Evolutionary conservation across 2,888 invertebrate species (phyloP).

Genomic region (Nysson spinosus): DNA sequence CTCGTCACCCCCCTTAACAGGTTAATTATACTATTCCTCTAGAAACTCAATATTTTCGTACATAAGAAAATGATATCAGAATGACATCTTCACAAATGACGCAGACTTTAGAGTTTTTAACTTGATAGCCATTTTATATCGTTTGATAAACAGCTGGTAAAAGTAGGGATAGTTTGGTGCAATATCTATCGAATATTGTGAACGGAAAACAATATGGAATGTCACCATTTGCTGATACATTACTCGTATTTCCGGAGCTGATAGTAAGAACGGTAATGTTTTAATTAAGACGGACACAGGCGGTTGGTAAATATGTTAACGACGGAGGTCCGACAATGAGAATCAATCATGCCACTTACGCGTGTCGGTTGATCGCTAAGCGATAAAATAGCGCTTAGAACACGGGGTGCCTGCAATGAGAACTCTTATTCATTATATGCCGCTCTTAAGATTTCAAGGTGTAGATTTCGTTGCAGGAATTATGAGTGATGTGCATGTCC

Average conservation of each 20-base stretch:
- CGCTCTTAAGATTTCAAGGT: slow-evolving; percentile 1
- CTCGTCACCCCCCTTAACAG: no score
- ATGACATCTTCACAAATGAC: no score
- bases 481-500: background rate
- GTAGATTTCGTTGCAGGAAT: slow-evolving; percentile 14
- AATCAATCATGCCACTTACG: slow-evolving; percentile 69
- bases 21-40: no score
- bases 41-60: no score
- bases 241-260: slow-evolving; percentile 37
- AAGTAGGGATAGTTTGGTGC: no score
- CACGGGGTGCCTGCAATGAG: slow-evolving; percentile 27
- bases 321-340: slow-evolving; percentile 54
- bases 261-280: slow-evolving; percentile 55
- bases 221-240: slow-evolving; percentile 30
- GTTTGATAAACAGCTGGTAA: no score
- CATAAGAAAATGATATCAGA: no score
- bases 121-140: no score
- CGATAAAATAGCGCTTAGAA: slow-evolving; percentile 50
- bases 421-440: slow-evolving; percentile 32
- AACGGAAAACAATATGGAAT: slow-evolving; percentile 24
- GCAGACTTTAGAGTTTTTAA: no score
- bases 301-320: slow-evolving; percentile 65
- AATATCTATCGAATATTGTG: no score
- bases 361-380: slow-evolving; percentile 54
- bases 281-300: slow-evolving; percentile 67